Percentiles rank a stretch among this genome's conserved stretches.
These are phyloP conservation scores for Pampusana beccarii DNA, from an alignment of 2,113 vertebrate species.

Conservation along the genomic window DNA sequence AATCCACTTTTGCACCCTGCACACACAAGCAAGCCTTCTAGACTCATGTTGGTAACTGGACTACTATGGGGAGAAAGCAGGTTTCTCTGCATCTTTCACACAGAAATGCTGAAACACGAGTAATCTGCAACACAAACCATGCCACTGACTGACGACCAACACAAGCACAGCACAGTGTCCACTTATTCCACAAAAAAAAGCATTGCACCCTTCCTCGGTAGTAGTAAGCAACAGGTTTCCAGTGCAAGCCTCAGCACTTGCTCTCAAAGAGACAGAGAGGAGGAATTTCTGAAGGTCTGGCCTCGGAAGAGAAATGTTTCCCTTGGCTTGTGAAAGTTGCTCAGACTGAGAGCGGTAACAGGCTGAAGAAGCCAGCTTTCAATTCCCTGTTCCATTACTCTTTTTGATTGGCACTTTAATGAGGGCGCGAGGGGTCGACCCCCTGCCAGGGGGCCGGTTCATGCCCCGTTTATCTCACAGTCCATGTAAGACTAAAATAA, in stretches of 20 bases:
- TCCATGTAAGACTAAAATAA: conserved; percentile 81
- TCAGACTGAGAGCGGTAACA: background rate
- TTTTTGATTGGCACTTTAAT: conserved; percentile 95
- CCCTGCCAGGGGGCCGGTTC: conserved; percentile 89
- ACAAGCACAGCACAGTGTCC: background rate
- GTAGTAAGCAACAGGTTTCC: too few relatives aligned
- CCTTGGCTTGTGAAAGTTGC: conserved; percentile 8
- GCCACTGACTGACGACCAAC: accelerated
- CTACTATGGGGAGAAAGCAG: background rate
- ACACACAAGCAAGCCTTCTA: accelerated
- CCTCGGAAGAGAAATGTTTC: conserved; percentile 49
- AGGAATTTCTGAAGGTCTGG: background rate
- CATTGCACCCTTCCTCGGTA: too few relatives aligned
- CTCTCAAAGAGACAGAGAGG: background rate
- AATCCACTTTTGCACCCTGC: background rate
- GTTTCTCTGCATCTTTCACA: background rate
- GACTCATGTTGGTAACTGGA: accelerated
- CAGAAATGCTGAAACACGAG: accelerated
- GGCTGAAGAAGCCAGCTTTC: conserved; percentile 46
- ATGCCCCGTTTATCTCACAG: conserved; percentile 90
- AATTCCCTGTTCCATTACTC: conserved; percentile 87
- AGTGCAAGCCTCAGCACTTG: background rate
- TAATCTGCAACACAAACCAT: background rate
- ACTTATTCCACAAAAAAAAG: background rate
- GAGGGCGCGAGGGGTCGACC: conserved; percentile 86